Percentiles rank a stretch among this genome's conserved stretches.
phyloP scores from a whole-genome alignment of 1,140 invertebrate genomes.

The Drosophila elegans region DNA sequence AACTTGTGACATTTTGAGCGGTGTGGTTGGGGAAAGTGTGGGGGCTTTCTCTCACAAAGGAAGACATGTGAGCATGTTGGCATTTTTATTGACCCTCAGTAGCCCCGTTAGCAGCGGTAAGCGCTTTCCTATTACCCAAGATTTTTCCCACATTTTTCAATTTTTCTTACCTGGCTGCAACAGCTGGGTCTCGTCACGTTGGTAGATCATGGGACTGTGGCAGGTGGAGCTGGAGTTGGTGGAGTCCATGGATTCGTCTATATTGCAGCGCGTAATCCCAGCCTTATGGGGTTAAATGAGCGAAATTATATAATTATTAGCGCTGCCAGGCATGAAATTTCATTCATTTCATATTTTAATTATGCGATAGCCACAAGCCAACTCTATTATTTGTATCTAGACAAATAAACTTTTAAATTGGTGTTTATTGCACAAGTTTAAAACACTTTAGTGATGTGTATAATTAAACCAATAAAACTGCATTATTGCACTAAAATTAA shows the following conservation, averaged over 20 bases:
- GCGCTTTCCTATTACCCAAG: slow-evolving; percentile 27
- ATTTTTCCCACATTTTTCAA: slow-evolving; percentile 5
- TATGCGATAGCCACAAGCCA: not conserved
- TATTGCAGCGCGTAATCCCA: slow-evolving; percentile 83
- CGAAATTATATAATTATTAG: slow-evolving; percentile 6
- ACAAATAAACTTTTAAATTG: not conserved
- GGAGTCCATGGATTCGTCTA: slow-evolving; percentile 83
- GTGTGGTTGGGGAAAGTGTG: not conserved
- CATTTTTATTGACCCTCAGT: slow-evolving; percentile 72
- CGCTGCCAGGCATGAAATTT: slow-evolving; percentile 5
- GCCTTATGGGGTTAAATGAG: slow-evolving; percentile 46
- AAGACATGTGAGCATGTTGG: slow-evolving; percentile 48
- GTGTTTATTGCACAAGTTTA: not conserved
- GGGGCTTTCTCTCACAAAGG: not conserved
- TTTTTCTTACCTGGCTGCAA: slow-evolving; percentile 73
- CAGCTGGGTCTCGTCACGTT: slow-evolving; percentile 82
- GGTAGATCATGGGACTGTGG: slow-evolving; percentile 83
- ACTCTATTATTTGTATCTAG: not conserved
- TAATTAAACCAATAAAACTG: not conserved
- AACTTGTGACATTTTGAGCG: slow-evolving; percentile 74
- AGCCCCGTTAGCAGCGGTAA: slow-evolving; percentile 29
- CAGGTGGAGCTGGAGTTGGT: slow-evolving; percentile 83
- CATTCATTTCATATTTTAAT: not conserved
- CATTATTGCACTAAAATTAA: no score
- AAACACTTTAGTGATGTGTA: not conserved